phyloP scores from a whole-genome alignment of 2,113 vertebrate species.

The Xyliphius kryptos region DNA sequence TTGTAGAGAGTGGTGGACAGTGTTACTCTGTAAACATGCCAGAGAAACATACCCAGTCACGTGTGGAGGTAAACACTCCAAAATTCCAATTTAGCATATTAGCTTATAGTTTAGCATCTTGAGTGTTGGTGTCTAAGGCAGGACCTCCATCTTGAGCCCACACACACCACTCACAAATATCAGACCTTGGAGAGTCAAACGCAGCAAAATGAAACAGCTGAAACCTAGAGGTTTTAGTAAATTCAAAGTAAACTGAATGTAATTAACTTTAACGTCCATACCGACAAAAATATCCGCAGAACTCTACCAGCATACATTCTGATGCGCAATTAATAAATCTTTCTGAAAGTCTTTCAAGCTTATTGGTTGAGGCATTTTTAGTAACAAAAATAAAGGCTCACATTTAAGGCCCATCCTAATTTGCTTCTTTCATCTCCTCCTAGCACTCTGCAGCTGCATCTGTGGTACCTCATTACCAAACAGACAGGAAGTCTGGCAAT shows the following conservation, averaged over 20 bases:
- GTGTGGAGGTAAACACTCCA: neutral
- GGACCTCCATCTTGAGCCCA: too few relatives aligned
- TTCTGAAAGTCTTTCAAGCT: neutral
- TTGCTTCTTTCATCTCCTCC: neutral
- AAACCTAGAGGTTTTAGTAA: too few relatives aligned
- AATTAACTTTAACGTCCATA: too few relatives aligned
- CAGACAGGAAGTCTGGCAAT: conserved; percentile 20
- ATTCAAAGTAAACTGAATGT: too few relatives aligned
- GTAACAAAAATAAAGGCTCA: neutral
- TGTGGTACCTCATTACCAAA: conserved; percentile 22
- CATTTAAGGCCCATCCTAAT: too few relatives aligned
- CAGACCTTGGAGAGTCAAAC: too few relatives aligned
- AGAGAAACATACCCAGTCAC: neutral
- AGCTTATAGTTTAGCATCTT: too few relatives aligned
- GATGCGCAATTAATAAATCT: neutral
- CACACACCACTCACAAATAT: too few relatives aligned
- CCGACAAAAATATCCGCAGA: neutral
- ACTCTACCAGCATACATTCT: neutral
- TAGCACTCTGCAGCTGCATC: conserved; percentile 7
- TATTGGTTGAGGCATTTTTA: neutral
- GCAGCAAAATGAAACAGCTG: too few relatives aligned
- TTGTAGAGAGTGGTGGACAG: neutral
- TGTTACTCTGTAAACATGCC: neutral
- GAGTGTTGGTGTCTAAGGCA: too few relatives aligned
- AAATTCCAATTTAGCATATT: neutral